A percentile compares a stretch with the other conserved stretches of the same genome.
Conservation (phyloP, 2,888 invertebrate species). For the Machimus rusticus region DNA sequence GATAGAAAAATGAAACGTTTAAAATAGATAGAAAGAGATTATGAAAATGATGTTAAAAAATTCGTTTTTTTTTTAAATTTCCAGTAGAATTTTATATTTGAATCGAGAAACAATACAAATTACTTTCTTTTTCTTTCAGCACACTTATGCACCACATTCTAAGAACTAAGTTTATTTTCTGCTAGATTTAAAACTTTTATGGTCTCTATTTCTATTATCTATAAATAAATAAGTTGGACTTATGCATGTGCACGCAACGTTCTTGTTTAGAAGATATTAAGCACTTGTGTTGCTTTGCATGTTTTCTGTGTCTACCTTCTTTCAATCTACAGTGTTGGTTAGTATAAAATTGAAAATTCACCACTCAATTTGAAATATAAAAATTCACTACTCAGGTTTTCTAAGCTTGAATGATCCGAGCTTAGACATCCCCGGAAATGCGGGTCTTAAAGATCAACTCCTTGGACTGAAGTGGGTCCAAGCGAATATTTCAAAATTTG, state of each 20-base stretch:
- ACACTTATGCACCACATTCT: not conserved
- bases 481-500: conserved; percentile 64
- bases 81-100: too few species aligned
- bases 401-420: conserved; percentile 63
- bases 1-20: not conserved
- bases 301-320: not conserved
- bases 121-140: not conserved
- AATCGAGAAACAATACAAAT: not conserved
- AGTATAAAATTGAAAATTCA: not conserved
- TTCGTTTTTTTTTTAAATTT: too few species aligned
- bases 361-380: not conserved
- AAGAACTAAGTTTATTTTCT: not conserved
- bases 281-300: not conserved
- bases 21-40: too few species aligned
- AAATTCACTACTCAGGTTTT: conserved; percentile 59
- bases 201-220: not conserved
- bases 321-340: not conserved
- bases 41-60: too few species aligned
- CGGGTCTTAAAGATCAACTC: conserved; percentile 66
- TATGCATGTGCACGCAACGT: not conserved
- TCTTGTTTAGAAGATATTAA: not conserved
- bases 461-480: conserved; percentile 66
- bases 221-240: not conserved
- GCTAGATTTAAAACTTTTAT: not conserved
- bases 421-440: conserved; percentile 65